Percentiles rank a stretch among this genome's conserved stretches.
phyloP scores from a whole-genome alignment of 2,797 vertebrate species.

The Coccyzus lansbergi region DNA sequence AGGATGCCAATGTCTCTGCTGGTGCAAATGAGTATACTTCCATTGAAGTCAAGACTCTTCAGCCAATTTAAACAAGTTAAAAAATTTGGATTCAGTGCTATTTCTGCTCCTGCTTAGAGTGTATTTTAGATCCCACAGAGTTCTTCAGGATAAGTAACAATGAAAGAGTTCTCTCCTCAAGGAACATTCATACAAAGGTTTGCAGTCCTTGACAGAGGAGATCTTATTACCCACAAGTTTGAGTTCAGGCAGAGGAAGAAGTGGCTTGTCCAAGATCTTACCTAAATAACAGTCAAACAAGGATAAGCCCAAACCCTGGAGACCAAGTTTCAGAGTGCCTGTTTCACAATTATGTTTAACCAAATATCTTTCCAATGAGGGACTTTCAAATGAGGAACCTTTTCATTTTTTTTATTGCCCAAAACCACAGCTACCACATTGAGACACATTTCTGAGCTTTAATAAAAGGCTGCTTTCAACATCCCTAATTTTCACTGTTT shows the following conservation, averaged over 20 bases:
- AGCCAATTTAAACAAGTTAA: conserved; percentile 25
- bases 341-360: not conserved
- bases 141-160: not conserved
- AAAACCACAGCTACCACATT: conserved; percentile 35
- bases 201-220: not conserved
- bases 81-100: not conserved
- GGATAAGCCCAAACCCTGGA: not conserved
- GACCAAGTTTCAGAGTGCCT: not conserved
- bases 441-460: conserved; percentile 38
- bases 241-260: not conserved
- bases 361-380: conserved; percentile 1
- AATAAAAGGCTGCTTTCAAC: conserved; percentile 41
- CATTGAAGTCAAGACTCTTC: not conserved
- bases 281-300: not conserved
- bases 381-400: conserved; percentile 10
- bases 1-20: not conserved
- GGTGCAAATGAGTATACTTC: not conserved
- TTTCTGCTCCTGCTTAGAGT: not conserved
- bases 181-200: not conserved
- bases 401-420: not conserved
- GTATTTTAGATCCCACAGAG: not conserved
- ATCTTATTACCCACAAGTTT: not conserved
- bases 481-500: conserved; percentile 41
- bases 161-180: not conserved
- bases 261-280: not conserved